Conservation (phyloP, 2,113 vertebrate species). For the Rostratula benghalensis region DNA sequence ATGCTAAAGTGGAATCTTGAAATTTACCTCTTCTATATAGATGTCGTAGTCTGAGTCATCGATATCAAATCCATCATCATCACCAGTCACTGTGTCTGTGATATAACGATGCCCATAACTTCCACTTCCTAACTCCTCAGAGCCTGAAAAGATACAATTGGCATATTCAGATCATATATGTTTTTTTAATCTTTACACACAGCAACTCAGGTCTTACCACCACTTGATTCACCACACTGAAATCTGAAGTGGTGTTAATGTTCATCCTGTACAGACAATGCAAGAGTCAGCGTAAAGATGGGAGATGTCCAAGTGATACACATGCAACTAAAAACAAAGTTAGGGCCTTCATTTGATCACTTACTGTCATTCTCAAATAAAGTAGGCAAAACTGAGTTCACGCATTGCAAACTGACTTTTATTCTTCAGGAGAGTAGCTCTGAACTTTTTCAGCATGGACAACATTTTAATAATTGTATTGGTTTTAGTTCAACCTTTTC, state of each 20-base stretch:
- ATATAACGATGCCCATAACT: conserved; percentile 76
- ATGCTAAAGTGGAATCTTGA: neutral
- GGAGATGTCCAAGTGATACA: neutral
- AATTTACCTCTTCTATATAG: conserved; percentile 89
- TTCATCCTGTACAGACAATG: neutral
- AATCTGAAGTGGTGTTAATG: neutral
- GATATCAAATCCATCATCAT: conserved; percentile 81
- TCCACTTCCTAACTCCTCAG: conserved; percentile 84
- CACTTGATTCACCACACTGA: neutral
- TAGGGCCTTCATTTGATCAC: neutral
- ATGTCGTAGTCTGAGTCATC: conserved; percentile 91
- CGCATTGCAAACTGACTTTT: neutral
- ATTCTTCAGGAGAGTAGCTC: neutral
- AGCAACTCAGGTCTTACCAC: neutral
- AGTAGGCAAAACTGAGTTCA: neutral
- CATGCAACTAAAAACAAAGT: neutral
- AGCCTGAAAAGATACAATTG: conserved; percentile 70
- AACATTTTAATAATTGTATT: neutral
- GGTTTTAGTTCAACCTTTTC: neutral
- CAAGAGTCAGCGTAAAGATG: neutral
- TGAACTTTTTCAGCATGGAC: neutral
- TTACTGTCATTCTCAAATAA: neutral
- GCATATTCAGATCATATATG: neutral
- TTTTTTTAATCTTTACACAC: neutral
- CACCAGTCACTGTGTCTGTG: conserved; percentile 72